Percentiles rank a stretch among this genome's conserved stretches.
Evolutionary conservation across 1,140 invertebrate genomes (phyloP).

Genomic region (Drosophila punjabiensis): DNA sequence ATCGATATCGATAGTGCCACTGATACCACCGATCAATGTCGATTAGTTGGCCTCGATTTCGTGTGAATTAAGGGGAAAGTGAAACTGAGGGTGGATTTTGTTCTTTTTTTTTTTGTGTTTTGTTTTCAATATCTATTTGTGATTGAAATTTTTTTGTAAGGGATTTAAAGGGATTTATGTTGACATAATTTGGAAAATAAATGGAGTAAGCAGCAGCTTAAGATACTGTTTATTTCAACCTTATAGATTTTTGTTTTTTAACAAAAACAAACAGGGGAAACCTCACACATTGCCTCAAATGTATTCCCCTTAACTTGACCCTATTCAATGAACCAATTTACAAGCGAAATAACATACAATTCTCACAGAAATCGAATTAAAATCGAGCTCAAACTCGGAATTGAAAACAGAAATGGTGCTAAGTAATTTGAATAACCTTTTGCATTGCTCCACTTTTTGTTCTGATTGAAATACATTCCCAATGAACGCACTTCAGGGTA

Average conservation of each 20-base stretch:
- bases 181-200: not conserved
- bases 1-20: conserved; percentile 25
- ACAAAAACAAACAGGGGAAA: not conserved
- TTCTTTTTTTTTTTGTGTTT: not conserved
- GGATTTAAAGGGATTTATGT: not conserved
- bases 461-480: conserved; percentile 25
- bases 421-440: conserved; percentile 33
- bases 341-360: not conserved
- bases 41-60: conserved; percentile 31
- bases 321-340: conserved; percentile 20
- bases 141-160: not conserved
- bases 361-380: not conserved
- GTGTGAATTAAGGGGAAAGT: conserved; percentile 21
- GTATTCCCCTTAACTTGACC: conserved; percentile 20
- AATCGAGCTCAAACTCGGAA: conserved; percentile 8
- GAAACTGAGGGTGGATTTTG: not conserved
- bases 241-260: not conserved
- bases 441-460: conserved; percentile 5
- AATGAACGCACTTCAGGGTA: not conserved
- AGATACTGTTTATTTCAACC: not conserved
- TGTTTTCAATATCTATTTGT: not conserved
- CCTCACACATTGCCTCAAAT: not conserved
- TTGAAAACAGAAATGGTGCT: not conserved
- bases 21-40: conserved; percentile 15
- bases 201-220: not conserved